phyloP scores from a whole-genome alignment of 2,888 invertebrate genomes.

The Athetis lepigone region DNA sequence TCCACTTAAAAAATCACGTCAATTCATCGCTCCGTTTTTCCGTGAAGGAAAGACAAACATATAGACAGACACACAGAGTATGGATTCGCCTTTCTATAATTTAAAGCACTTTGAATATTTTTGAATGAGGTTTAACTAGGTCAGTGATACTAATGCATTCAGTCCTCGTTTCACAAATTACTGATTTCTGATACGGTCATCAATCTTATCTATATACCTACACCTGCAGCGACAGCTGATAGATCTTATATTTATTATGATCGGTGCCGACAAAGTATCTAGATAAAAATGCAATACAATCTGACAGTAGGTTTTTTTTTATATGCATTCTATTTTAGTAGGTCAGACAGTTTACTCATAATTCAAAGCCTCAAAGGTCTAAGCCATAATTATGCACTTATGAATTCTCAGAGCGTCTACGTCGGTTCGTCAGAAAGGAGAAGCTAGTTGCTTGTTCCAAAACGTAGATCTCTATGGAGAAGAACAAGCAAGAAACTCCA shows the following conservation, averaged over 20 bases:
- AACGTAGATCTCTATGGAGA: too few species aligned
- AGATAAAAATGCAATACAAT: constrained; percentile 19
- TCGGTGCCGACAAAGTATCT: constrained; percentile 21
- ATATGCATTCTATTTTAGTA: background rate
- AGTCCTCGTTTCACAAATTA: constrained; percentile 25
- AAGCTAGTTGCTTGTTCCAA: too few species aligned
- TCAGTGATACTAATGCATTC: constrained; percentile 13
- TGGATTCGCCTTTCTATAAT: too few species aligned
- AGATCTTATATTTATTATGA: constrained; percentile 5
- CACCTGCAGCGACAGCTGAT: constrained; percentile 5
- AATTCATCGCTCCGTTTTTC: too few species aligned
- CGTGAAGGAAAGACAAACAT: too few species aligned
- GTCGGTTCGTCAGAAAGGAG: too few species aligned
- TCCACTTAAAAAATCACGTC: too few species aligned
- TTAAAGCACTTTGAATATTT: background rate
- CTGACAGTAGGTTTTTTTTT: constrained; percentile 13
- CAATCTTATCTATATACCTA: constrained; percentile 16
- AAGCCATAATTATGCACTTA: too few species aligned
- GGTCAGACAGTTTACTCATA: background rate
- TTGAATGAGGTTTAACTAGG: constrained; percentile 20
- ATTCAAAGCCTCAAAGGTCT: too few species aligned
- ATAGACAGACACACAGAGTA: too few species aligned
- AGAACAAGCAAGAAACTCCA: too few species aligned
- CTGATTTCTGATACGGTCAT: constrained; percentile 28
- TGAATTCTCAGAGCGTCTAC: too few species aligned